Evolutionary conservation across 2,888 invertebrate species (phyloP).

Genomic region (Geophilus truncorum): DNA sequence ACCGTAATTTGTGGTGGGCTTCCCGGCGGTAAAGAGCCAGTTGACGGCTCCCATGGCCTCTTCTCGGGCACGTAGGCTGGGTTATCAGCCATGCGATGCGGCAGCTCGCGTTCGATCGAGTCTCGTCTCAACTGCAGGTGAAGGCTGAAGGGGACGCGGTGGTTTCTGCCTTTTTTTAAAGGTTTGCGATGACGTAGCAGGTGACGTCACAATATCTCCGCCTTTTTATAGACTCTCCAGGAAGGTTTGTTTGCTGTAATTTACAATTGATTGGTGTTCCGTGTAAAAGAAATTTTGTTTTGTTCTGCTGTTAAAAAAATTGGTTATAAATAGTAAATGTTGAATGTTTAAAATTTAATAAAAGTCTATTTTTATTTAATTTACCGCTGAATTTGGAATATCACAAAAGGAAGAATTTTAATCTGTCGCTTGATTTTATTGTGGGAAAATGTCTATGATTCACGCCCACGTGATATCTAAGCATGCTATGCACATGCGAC

Average conservation of each 20-base stretch:
- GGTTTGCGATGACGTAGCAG: background rate
- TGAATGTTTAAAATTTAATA: too few species aligned
- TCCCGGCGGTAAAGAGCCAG: background rate
- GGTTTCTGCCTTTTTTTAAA: background rate
- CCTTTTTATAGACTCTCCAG: background rate
- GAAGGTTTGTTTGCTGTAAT: background rate
- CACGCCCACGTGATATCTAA: too few species aligned
- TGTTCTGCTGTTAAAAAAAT: too few species aligned
- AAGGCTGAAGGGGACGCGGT: background rate
- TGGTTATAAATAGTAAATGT: too few species aligned
- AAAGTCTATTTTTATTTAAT: too few species aligned
- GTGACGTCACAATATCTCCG: background rate
- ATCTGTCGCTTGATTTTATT: too few species aligned
- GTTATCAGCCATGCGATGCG: constrained; percentile 3
- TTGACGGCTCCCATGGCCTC: background rate
- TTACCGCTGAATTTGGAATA: too few species aligned
- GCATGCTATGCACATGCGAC: too few species aligned
- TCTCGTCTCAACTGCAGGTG: background rate
- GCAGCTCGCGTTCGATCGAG: background rate
- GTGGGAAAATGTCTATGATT: too few species aligned
- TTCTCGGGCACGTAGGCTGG: background rate
- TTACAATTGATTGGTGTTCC: too few species aligned
- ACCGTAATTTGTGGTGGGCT: background rate
- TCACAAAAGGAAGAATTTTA: too few species aligned
- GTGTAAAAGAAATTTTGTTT: too few species aligned